phyloP scores from a whole-genome alignment of 2,113 vertebrate genomes.

The Sardina pilchardus region DNA sequence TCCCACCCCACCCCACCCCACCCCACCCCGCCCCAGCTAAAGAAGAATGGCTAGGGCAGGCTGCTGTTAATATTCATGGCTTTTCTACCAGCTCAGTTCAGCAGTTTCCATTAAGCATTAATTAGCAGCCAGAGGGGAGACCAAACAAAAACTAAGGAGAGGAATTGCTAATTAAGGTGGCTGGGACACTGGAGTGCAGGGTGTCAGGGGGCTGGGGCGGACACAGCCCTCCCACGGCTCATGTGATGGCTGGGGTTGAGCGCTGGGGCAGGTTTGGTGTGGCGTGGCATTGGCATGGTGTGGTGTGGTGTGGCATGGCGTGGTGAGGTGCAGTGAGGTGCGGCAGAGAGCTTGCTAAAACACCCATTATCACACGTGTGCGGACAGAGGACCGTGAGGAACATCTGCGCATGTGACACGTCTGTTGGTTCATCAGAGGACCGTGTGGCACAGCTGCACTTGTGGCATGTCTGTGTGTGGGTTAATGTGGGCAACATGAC shows the following conservation, averaged over 20 bases:
- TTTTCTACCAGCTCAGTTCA: conserved; percentile 99
- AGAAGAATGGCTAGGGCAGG: conserved; percentile 55
- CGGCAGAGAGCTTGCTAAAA: background rate
- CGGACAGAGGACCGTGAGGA: background rate
- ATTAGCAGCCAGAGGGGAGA: conserved; percentile 99
- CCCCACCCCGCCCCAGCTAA: conserved; percentile 27
- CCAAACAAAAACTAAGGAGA: conserved; percentile 98
- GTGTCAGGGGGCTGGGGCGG: background rate
- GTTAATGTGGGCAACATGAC: background rate
- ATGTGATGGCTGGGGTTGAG: conserved; percentile 66
- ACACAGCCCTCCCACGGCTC: background rate
- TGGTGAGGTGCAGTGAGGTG: too few species aligned
- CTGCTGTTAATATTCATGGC: conserved; percentile 99
- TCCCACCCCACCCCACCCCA: conserved; percentile 58
- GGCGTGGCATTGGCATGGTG: too few species aligned
- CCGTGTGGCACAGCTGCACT: too few species aligned
- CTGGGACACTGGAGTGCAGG: conserved; percentile 61
- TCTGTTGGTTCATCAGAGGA: background rate
- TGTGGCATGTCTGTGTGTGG: background rate
- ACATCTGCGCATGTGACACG: background rate
- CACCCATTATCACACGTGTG: background rate
- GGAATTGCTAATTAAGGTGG: conserved; percentile 99
- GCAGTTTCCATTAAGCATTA: conserved; percentile 99
- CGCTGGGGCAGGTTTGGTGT: conserved; percentile 41
- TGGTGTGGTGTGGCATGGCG: background rate